phyloP scores from a whole-genome alignment of 2,797 vertebrate genomes.

The Lutjanus campechanus region DNA sequence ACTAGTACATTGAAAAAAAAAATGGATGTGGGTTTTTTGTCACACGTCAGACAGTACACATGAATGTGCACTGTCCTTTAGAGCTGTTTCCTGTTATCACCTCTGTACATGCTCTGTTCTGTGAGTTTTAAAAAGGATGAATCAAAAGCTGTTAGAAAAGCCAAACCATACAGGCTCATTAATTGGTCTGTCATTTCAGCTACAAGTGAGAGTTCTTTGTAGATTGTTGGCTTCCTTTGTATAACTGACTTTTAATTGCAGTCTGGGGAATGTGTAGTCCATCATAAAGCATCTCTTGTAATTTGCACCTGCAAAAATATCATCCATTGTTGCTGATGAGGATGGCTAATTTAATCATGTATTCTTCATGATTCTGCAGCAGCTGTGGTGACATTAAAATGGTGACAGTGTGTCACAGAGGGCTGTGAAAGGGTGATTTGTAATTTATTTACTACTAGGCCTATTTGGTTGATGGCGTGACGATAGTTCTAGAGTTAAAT shows the following conservation, averaged over 20 bases:
- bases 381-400: neutral
- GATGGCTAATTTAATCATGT: neutral
- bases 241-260: neutral
- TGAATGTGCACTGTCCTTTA: neutral
- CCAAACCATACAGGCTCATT: slow-evolving; percentile 1
- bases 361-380: neutral
- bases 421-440: neutral
- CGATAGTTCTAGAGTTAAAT: neutral
- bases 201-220: neutral
- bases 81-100: neutral
- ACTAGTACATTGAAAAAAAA: neutral
- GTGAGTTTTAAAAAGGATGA: neutral
- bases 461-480: neutral
- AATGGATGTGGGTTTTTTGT: neutral
- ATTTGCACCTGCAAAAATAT: neutral
- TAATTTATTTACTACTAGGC: neutral
- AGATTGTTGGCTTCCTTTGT: neutral
- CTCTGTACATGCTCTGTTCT: neutral
- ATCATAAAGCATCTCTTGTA: neutral
- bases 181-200: neutral
- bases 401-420: neutral
- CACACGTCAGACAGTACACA: neutral
- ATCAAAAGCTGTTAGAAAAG: neutral
- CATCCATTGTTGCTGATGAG: neutral
- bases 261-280: neutral